phyloP scores from a whole-genome alignment of 1,140 invertebrate species.

The Thaumatotibia leucotreta region DNA sequence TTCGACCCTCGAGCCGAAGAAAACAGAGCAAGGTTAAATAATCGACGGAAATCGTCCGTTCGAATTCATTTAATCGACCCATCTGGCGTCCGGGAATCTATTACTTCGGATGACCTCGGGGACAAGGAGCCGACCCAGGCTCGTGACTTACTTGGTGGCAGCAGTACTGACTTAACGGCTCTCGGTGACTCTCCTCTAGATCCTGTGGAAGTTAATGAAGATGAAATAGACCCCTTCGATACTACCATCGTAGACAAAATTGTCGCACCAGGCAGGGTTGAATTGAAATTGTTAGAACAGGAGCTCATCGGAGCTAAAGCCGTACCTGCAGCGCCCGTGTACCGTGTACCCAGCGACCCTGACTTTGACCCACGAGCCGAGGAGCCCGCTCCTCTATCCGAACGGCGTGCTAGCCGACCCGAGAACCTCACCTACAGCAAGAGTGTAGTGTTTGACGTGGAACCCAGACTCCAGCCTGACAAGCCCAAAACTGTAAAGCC shows the following conservation, averaged over 20 bases:
- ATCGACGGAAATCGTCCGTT: constrained; percentile 75
- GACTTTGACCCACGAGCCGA: constrained; percentile 87
- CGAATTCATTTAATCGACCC: constrained; percentile 78
- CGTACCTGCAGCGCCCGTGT: constrained; percentile 46
- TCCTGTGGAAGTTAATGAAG: constrained; percentile 78
- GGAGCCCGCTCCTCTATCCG: constrained; percentile 47
- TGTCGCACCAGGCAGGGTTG: constrained; percentile 84
- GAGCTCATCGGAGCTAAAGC: constrained; percentile 80
- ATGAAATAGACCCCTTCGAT: constrained; percentile 90
- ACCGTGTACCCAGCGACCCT: constrained; percentile 78
- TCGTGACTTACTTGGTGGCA: constrained; percentile 84
- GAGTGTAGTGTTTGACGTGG: constrained; percentile 83
- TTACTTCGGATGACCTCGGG: constrained; percentile 67
- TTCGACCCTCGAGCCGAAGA: constrained; percentile 83
- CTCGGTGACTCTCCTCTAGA: constrained; percentile 82
- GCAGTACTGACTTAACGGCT: constrained; percentile 85
- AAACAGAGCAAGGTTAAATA: constrained; percentile 62
- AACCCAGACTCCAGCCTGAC: constrained; percentile 43
- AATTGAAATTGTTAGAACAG: constrained; percentile 87
- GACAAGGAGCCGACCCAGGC: constrained; percentile 44
- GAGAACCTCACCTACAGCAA: constrained; percentile 79
- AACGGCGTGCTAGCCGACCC: constrained; percentile 77
- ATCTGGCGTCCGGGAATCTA: constrained; percentile 70
- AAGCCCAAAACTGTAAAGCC: constrained; percentile 78
- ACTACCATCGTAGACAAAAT: constrained; percentile 85